Evolutionary conservation across 2,797 vertebrate genomes (phyloP), one percentile per base, ranked within the genome.

Genomic region (Clarias pachynema): DNA sequence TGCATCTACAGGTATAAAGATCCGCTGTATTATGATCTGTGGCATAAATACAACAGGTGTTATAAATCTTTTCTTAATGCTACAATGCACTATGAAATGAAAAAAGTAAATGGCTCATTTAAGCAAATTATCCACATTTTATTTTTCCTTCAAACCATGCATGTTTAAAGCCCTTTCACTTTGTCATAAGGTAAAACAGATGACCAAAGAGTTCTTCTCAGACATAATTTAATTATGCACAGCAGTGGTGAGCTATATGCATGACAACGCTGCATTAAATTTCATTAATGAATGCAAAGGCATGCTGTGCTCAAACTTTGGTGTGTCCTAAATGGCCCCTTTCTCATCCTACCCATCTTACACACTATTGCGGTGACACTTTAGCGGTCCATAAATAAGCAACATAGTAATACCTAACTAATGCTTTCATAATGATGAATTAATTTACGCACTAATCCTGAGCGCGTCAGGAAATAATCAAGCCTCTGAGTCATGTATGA

Each of bases 371-470:
- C 0, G 49, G 5, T 29, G 26, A 29, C 12, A 40, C 68, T 70
- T 40, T 40, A 40, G 24, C 24, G 12, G 40, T 7, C 70, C 12
- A 49, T 44, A 73, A 73, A 73, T n/a, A 73, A 14, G 70, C 40
- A 49, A 4, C 16, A 24, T 44, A 44, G 37, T 73, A 49, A 73
- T 49, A 73, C 40, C 49, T 73, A 73, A 34, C 70, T 49, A 73
- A 73, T 72, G 69, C 69, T 72, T n/a, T 72, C 22, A 72, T 44
- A 72, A 44, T 44, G n/a, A 65, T 29, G 10, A 65, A 65, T 65
- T 26, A 65, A 65, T 65, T 26, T n/a, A 65, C 57, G 5, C 37
- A 73, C 70, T 73, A 49, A 73, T 73, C 12, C 37, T 73, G 37
- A 16, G 40, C 12, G 14, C 24, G 49, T 73, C 37, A 73, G 70